These are phyloP conservation scores for Dromaius novaehollandiae DNA, from an alignment of 2,113 vertebrate genomes.

Conservation along the genomic window DNA sequence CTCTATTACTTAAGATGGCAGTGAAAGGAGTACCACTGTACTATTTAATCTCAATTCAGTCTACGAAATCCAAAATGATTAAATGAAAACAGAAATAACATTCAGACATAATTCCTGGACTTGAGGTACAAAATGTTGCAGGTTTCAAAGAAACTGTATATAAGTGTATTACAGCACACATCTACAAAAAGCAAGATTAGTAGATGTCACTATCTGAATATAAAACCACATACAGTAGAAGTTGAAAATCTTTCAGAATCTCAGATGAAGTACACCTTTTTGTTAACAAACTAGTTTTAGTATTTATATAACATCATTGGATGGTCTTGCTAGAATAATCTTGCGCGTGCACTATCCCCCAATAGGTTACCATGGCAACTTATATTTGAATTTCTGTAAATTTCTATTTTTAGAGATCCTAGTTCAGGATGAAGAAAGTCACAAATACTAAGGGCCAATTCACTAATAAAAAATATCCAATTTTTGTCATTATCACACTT, in stretches of 20 bases:
- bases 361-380: constrained; percentile 80
- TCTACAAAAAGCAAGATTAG: not conserved
- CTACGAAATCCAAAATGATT: not conserved
- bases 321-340: constrained; percentile 63
- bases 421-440: constrained; percentile 60
- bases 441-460: constrained; percentile 45
- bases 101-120: not conserved
- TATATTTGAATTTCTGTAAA: constrained; percentile 78
- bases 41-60: not conserved
- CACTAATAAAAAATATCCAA: constrained; percentile 16
- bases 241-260: not conserved
- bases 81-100: not conserved
- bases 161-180: not conserved
- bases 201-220: not conserved
- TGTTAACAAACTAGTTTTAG: constrained; percentile 36
- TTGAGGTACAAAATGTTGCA: not conserved
- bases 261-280: not conserved
- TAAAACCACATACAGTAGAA: not conserved
- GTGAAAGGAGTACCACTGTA: not conserved
- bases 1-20: not conserved
- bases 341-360: constrained; percentile 63
- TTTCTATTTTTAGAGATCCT: constrained; percentile 74
- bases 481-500: not conserved
- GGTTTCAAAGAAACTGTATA: not conserved
- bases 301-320: constrained; percentile 68